A percentile compares a stretch with the other conserved stretches of the same genome.
Conservation (phyloP, 2,113 vertebrate genomes). For the Asarcornis scutulata region DNA sequence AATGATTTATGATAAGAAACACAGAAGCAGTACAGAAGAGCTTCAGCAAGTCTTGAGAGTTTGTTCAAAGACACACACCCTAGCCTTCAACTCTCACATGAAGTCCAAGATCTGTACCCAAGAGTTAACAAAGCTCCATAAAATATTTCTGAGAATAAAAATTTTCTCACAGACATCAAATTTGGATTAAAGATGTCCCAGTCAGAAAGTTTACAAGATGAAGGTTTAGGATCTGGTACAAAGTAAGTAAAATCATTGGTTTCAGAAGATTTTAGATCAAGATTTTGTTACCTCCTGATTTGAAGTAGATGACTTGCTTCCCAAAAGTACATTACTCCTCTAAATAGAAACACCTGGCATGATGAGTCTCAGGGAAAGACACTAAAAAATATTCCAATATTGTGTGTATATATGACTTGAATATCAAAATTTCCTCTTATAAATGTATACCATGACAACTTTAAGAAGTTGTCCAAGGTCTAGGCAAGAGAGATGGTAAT, state of each 20-base stretch:
- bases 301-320: not conserved
- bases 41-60: not conserved
- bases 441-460: not conserved
- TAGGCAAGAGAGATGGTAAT: not conserved
- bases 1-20: constrained; percentile 43
- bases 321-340: not conserved
- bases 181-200: not conserved
- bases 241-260: not conserved
- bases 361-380: not conserved
- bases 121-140: not conserved
- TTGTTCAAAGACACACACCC: not conserved
- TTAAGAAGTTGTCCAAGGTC: not conserved
- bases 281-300: not conserved
- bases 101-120: not conserved
- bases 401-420: not conserved
- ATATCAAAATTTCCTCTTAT: not conserved
- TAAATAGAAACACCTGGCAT: not conserved
- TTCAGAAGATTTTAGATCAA: not conserved
- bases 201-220: not conserved
- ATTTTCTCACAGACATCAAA: not conserved
- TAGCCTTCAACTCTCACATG: not conserved
- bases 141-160: not conserved
- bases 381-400: not conserved
- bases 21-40: not conserved
- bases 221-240: not conserved